A percentile compares a stretch with the other conserved stretches of the same genome.
Evolutionary conservation across 2,797 vertebrate genomes (phyloP).

Genomic region (Microctenopoma lineatum): DNA sequence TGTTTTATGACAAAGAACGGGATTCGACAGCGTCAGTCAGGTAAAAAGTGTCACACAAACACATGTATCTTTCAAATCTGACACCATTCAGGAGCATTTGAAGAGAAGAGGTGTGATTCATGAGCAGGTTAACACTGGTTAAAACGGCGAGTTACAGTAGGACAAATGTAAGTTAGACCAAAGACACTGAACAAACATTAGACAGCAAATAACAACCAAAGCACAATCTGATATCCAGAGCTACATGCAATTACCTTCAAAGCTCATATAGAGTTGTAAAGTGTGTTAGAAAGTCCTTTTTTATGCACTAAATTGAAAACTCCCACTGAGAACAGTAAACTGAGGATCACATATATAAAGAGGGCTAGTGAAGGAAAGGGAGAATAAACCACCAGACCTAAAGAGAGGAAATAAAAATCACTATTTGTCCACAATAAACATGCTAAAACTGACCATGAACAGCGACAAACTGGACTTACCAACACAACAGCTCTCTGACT

Average conservation of each 20-base stretch:
- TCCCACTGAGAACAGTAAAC: slow-evolving; percentile 56
- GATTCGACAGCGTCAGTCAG: slow-evolving; percentile 7
- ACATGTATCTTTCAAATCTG: slow-evolving; percentile 1
- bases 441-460: slow-evolving; percentile 6
- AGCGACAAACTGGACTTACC: slow-evolving; percentile 70
- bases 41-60: neutral
- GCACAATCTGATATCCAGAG: slow-evolving; percentile 28
- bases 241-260: slow-evolving; percentile 75
- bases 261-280: slow-evolving; percentile 51
- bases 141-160: slow-evolving; percentile 6
- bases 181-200: neutral
- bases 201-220: slow-evolving; percentile 29
- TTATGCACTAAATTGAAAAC: slow-evolving; percentile 57
- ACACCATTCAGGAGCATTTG: slow-evolving; percentile 2
- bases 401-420: slow-evolving; percentile 61
- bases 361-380: slow-evolving; percentile 55
- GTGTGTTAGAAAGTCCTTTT: slow-evolving; percentile 61
- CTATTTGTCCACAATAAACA: slow-evolving; percentile 24
- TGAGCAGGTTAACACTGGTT: slow-evolving; percentile 4
- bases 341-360: slow-evolving; percentile 45
- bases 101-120: neutral
- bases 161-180: slow-evolving; percentile 4
- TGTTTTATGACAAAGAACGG: neutral
- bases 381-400: slow-evolving; percentile 57
- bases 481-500: slow-evolving; percentile 27